A percentile compares a stretch with the other conserved stretches of the same genome.
phyloP scores from a whole-genome alignment of 2,888 invertebrate species.

The Hartigia nigra region DNA sequence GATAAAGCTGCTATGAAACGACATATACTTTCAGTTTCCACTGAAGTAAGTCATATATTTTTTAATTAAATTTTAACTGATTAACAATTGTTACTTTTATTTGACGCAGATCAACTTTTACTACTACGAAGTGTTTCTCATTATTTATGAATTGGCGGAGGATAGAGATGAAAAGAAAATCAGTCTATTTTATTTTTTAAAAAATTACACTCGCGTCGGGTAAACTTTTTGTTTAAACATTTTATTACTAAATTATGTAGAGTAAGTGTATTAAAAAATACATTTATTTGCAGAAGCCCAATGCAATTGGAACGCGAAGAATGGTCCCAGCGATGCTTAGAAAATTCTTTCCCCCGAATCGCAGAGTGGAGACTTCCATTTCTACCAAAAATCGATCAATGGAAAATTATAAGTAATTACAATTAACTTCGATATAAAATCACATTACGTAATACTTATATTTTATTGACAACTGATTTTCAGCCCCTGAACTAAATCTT shows the following conservation, averaged over 20 bases:
- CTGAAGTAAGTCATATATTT: constrained; percentile 37
- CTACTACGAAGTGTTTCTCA: constrained; percentile 68
- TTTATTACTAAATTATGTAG: not conserved
- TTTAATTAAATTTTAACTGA: constrained; percentile 8
- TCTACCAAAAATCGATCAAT: constrained; percentile 61
- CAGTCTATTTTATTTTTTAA: constrained; percentile 49
- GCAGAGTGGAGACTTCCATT: constrained; percentile 68
- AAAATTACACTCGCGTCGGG: constrained; percentile 52
- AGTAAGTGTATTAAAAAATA: not conserved
- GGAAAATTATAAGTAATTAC: constrained; percentile 63
- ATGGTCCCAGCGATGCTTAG: constrained; percentile 65
- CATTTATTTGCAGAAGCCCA: constrained; percentile 55
- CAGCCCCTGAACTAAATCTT: constrained; percentile 66
- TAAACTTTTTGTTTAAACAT: constrained; percentile 20
- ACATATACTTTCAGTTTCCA: constrained; percentile 48
- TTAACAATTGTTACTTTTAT: not conserved
- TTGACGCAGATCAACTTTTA: constrained; percentile 66
- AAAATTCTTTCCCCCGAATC: constrained; percentile 63
- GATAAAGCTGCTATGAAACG: constrained; percentile 50
- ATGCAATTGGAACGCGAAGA: constrained; percentile 65
- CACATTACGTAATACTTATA: constrained; percentile 4
- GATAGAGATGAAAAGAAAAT: constrained; percentile 45
- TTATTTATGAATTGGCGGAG: constrained; percentile 61
- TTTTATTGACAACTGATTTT: constrained; percentile 15
- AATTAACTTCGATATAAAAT: constrained; percentile 15